Percentiles rank a stretch among this genome's conserved stretches.
Evolutionary conservation across 2,797 vertebrate genomes (phyloP).

Genomic region (Xyrichtys novacula): DNA sequence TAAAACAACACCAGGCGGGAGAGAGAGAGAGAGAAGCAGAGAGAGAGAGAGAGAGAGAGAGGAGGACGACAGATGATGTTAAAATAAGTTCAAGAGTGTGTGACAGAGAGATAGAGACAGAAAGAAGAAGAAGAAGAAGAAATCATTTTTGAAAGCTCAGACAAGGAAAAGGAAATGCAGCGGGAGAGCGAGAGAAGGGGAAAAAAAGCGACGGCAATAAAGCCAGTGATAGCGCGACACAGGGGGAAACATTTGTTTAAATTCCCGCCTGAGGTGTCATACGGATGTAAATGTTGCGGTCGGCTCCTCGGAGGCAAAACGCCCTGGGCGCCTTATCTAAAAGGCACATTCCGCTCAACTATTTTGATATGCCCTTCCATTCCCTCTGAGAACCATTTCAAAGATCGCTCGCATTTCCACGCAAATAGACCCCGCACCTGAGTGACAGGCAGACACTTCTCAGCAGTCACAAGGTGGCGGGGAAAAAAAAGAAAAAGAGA

Average conservation of each 20-base stretch:
- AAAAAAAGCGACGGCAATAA: slow-evolving; percentile 33
- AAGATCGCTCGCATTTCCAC: slow-evolving; percentile 65
- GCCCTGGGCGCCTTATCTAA: slow-evolving; percentile 67
- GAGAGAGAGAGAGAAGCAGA: slow-evolving; percentile 8
- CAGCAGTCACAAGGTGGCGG: slow-evolving; percentile 32
- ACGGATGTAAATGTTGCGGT: slow-evolving; percentile 76
- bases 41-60: slow-evolving; percentile 19
- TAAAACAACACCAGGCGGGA: slow-evolving; percentile 63
- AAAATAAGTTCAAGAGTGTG: slow-evolving; percentile 70
- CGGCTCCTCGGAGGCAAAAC: slow-evolving; percentile 56
- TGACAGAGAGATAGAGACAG: slow-evolving; percentile 53
- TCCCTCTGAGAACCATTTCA: slow-evolving; percentile 68
- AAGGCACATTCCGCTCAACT: slow-evolving; percentile 69
- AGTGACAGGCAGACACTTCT: slow-evolving; percentile 65
- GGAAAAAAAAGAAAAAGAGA: neutral
- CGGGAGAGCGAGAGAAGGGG: slow-evolving; percentile 4
- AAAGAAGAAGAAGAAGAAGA: slow-evolving; percentile 34
- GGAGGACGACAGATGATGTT: slow-evolving; percentile 48
- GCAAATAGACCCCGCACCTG: slow-evolving; percentile 56
- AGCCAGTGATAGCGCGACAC: slow-evolving; percentile 48
- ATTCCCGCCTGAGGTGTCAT: slow-evolving; percentile 70
- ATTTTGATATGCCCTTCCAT: slow-evolving; percentile 70
- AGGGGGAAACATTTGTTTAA: slow-evolving; percentile 72
- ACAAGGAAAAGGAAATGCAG: slow-evolving; percentile 18
- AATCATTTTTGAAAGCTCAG: slow-evolving; percentile 49